Evolutionary conservation across 1,140 invertebrate species (phyloP).

Genomic region (Saccostrea glomerata): DNA sequence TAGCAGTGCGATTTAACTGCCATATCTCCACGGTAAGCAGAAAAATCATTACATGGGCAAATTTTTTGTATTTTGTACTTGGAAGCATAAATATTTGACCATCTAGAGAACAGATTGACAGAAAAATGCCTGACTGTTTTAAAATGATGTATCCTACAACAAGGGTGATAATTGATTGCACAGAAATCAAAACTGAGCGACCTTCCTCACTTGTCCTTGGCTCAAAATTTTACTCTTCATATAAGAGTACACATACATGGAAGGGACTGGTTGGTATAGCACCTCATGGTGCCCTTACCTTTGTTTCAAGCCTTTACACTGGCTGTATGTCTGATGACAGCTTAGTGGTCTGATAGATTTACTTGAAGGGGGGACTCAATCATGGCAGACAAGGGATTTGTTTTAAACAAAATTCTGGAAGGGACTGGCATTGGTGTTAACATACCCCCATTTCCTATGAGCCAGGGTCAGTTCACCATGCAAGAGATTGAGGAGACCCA

Average conservation of each 20-base stretch:
- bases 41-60: no score
- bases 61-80: no score
- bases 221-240: conserved; percentile 48
- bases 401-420: conserved; percentile 31
- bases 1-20: no score
- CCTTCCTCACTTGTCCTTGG: conserved; percentile 51
- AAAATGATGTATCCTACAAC: no score
- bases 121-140: no score
- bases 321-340: conserved; percentile 46
- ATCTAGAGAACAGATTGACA: no score
- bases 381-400: conserved; percentile 51
- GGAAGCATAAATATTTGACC: no score
- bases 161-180: conserved; percentile 54
- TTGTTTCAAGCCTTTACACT: conserved; percentile 40
- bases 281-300: conserved; percentile 35
- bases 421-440: background rate
- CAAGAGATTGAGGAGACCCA: conserved; percentile 18
- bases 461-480: conserved; percentile 26
- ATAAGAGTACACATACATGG: conserved; percentile 55
- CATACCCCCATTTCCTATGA: background rate
- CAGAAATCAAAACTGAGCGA: conserved; percentile 46
- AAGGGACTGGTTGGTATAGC: conserved; percentile 58
- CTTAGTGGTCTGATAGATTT: conserved; percentile 40
- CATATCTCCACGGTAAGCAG: no score
- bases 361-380: conserved; percentile 39